Conservation (phyloP, 2,113 vertebrate genomes). For the Cochlearius cochlearius region DNA sequence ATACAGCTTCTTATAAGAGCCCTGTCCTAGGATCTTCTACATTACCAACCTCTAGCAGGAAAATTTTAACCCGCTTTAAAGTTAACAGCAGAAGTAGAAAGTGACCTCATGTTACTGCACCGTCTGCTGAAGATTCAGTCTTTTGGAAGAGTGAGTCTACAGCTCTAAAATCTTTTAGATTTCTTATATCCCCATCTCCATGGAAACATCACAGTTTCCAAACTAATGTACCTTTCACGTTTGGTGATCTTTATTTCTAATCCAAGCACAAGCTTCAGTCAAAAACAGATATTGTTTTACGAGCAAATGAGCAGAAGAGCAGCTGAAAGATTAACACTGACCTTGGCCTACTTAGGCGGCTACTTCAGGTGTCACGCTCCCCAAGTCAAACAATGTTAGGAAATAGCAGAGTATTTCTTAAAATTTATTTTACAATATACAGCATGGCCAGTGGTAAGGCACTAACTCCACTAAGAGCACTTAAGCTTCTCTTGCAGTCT, state of each 20-base stretch:
- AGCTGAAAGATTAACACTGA: neutral
- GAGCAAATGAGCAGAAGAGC: neutral
- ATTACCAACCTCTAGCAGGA: neutral
- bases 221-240: neutral
- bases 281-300: neutral
- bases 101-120: neutral
- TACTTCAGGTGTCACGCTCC: neutral
- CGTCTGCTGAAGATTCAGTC: neutral
- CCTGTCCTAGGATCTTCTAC: neutral
- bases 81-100: neutral
- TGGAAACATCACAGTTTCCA: neutral
- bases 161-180: neutral
- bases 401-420: neutral
- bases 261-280: neutral
- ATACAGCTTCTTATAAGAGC: neutral
- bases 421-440: fast-evolving
- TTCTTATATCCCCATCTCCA: neutral
- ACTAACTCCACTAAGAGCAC: neutral
- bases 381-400: neutral
- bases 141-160: neutral
- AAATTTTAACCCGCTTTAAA: neutral
- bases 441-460: neutral
- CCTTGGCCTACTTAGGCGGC: neutral
- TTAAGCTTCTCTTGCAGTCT: neutral
- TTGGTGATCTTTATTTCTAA: neutral